Base-by-base conservation (phyloP, 2,113 vertebrate genomes). In the Eira barbara region DNA sequence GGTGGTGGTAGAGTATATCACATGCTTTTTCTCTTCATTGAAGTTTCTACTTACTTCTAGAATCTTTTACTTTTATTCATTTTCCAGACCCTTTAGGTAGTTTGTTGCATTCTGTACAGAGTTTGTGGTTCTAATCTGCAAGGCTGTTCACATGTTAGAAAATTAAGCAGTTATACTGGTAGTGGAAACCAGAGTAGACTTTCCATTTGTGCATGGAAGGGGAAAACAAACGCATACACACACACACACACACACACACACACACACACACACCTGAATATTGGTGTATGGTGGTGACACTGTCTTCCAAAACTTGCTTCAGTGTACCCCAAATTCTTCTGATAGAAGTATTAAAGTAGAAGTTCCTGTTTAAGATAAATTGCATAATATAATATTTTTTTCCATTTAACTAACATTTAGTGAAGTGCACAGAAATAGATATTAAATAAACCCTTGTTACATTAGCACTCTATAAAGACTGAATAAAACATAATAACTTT, bases 401-500 rank as follows among this genome's bases (percentile, higher is more conserved):
- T 11, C 63, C 11, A 71, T 23, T 71, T 94, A 59, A 73, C 14
- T 87, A 80, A 63, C 7, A 78, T 81, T 94, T 91, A 25, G 15
- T 57, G 31, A 69, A n/a, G 12, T 86, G 21, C 6, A 55, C 20
- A 88, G 36, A 97, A 96, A 91, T 89, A 34, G 36, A 91, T 67
- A 45, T 93, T 73, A 94, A 94, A 79, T 93, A 93, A 94, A 73
- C 5, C 2, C 36, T 63, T 71, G 36, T 65, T 97, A 71, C 2
- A 65, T 87, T 92, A 82, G 17, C 31, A 55, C 36, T 85, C n/a
- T 73, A 36, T 94, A 90, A 93, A 74, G 12, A 55, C 3, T 92
- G 36, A 94, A 81, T 83, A 14, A 83, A 97, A 18, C 39, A 67
- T 45, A 84, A 34, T 74, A 73, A 23, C 8, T 96, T 98, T 89